Base-by-base conservation (phyloP, 2,797 vertebrate genomes). In the Gephyroberyx darwinii region DNA sequence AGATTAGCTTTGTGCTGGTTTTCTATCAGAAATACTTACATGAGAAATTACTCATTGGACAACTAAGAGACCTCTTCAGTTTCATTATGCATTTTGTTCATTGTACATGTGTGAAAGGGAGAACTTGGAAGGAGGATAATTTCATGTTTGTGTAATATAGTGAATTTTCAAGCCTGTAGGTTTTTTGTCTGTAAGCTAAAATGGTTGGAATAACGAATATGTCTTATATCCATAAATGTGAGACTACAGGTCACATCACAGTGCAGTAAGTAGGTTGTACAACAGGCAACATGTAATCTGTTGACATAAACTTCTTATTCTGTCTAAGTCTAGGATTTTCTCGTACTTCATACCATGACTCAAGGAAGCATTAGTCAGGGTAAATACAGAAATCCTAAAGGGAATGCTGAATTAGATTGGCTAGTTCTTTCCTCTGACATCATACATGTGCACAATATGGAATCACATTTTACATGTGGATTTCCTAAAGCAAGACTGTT, bases 241-340 rank as follows among this genome's bases (percentile, higher is more conserved):
- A 45, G 33, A 26, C 12, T 37, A 62, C 55, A 37, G 19, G 12
- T 52, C 22, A 33, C 1, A 0, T 71, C 47, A 57, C 45, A 70
- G 16, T n/a, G 5, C 58, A 45, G 43, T 45, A 35, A 62, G n/a
- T 64, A 47, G 39, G 13, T 61, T 63, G 19, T 54, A 55, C 43
- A 45, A 45, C 43, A 45, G 43, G 13, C 17, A 58, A 74, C 50
- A 56, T 30, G 22, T 77, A 66, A 77, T 75, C 55, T 63, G 45
- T 22, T 53, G 13, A 58, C 55, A 19, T 45, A 43, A 67, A 45
- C 59, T 33, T 62, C 35, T 48, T 13, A 41, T 8, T 51, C 43
- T 20, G n/a, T 59, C 43, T 45, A 41, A 9, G 12, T 41, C n/a
- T 31, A 62, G 63, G 47, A 63, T 51, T 75, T 80, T 74, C 43